Conservation (phyloP, 2,113 vertebrate species). For the Suncus etruscus region DNA sequence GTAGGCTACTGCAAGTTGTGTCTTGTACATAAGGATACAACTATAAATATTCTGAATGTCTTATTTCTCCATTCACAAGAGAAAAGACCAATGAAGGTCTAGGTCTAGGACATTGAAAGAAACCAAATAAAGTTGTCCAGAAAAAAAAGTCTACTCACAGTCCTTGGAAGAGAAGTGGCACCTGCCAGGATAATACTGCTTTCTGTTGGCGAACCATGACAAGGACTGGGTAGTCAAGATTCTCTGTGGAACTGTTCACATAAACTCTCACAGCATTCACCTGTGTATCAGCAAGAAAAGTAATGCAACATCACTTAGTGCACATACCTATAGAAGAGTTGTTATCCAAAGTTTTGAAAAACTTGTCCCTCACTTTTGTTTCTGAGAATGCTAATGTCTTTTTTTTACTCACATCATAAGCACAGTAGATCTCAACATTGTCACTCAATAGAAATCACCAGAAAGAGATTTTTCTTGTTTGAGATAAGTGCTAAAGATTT, state of each 20-base stretch:
- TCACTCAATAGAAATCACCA: neutral
- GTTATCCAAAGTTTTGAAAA: neutral
- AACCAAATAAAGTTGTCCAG: neutral
- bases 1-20: neutral
- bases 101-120: neutral
- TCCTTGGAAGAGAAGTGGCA: slow-evolving; percentile 90
- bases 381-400: neutral
- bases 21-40: neutral
- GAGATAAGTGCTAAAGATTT: slow-evolving; percentile 29
- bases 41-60: neutral
- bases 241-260: slow-evolving; percentile 87
- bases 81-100: neutral
- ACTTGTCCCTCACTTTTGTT: neutral
- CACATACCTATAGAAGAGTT: neutral
- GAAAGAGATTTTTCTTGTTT: neutral
- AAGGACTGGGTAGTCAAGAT: slow-evolving; percentile 87
- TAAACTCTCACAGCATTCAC: slow-evolving; percentile 88
- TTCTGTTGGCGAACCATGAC: slow-evolving; percentile 92
- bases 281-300: slow-evolving; percentile 68
- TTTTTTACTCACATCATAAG: neutral
- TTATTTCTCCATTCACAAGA: slow-evolving; percentile 8
- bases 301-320: neutral
- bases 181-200: slow-evolving; percentile 90
- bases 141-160: slow-evolving; percentile 86
- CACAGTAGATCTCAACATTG: neutral